Base-by-base conservation (phyloP, 2,888 invertebrate genomes). In the Allophyes oxyacanthae region DNA sequence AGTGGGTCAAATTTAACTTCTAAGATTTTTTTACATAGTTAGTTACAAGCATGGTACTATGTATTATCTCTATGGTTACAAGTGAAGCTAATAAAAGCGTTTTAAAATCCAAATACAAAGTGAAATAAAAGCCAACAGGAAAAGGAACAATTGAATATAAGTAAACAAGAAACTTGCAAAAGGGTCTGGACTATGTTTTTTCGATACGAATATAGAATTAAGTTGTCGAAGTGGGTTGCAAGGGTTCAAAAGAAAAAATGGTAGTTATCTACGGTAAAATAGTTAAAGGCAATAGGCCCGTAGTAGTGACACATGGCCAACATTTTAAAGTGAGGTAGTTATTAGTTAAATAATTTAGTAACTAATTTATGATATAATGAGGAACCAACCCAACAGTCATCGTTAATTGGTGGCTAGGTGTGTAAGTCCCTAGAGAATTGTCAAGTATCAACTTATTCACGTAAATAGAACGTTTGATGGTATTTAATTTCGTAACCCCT, bases 331-430 rank as follows among this genome's bases (percentile, higher is more conserved):
- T 33, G 2, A 28, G 20, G 33, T 13, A 33, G 6, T 38, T 5
- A 45, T 58, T 60, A 48, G 41, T 58, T 60, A 48, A 45, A 36
- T 14, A 68, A 50, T 33, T 30, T 40, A n/a, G 20, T 32, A 28
- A 63, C 32, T 56, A 40, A 56, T 44, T 41, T 33, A 34, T 48
- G 14, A 48, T 30, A 48, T 14, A 53, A 61, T 52, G 45, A 34
- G 34, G 37, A 30, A 55, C 40, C 28, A 26, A 42, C 45, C 49
- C 41, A 68, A 36, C 28, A 11, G 46, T 46, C 56, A 68, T 50
- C 32, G 34, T 20, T 63, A 69, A 69, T 63, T 69, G 64, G 44
- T 36, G 15, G 20, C 6, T 36, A 42, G 43, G 49, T 37, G 44
- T 44, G 64, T 41, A 14, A 49, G 44, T 48, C 64, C 57, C 57